Evolutionary conservation across 2,888 invertebrate genomes (phyloP), one percentile per base, ranked within the genome.

Genomic region (Nysson spinosus): DNA sequence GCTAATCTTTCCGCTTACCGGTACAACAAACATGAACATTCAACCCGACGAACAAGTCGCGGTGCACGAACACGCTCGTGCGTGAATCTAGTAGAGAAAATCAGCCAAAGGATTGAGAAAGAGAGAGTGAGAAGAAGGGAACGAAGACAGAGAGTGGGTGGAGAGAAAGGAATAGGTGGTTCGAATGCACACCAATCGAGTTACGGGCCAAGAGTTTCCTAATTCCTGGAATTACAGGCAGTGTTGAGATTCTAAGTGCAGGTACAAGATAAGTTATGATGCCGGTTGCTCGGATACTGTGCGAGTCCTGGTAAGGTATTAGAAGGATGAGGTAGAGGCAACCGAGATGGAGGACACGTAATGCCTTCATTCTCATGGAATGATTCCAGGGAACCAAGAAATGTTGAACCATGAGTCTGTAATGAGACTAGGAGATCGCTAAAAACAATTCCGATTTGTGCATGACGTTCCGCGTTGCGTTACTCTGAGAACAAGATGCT

Each of bases 181-280:
- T 70, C 68, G 60, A 70, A 71, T 71, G 61, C 61, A 62, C 70
- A 54, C 65, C 69, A 49, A 69, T 71, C 65, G 64, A 69, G 69
- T 69, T 71, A 69, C 69, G 55, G 54, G 65, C 61, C 61, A 61
- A 52, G 70, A 65, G 69, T 71, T 71, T 52, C 65, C 69, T 62
- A 69, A 71, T 71, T 69, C 70, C 54, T 30, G 47, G 65, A 65
- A 71, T 69, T 60, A 64, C 60, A 52, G 44, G 16, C 46, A 51
- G 56, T 52, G 60, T 68, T 63, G 60, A 60, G 55, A 68, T 68
- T 68, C 57, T 60, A 56, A 64, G 60, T 60, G 64, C 54, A 51
- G 64, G 64, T 60, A 64, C 60, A 37, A 60, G 68, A 60, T 68
- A 60, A 68, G 68, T 68, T 69, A 68, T 60, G 68, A 55, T 30